Conservation (phyloP, 2,888 invertebrate genomes). For the Coleophora flavipennella region DNA sequence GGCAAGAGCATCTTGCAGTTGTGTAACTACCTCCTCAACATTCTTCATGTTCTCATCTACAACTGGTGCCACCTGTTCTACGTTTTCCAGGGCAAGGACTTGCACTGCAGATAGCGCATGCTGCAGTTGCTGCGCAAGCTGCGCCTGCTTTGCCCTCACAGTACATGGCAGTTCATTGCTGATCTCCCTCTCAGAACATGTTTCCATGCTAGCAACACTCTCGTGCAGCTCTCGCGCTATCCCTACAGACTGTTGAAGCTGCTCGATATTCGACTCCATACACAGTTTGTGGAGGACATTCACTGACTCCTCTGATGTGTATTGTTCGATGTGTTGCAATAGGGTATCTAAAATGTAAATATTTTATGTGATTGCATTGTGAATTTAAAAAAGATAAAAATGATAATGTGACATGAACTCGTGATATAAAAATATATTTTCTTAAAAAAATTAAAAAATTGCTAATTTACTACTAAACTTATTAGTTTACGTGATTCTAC, state of each 20-base stretch:
- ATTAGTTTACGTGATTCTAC: no score
- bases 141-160: neutral
- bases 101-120: conserved; percentile 2
- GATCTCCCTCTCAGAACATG: neutral
- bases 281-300: neutral
- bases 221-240: neutral
- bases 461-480: no score
- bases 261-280: neutral
- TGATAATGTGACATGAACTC: no score
- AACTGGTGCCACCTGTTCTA: neutral
- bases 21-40: neutral
- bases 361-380: neutral
- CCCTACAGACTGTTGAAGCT: neutral
- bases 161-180: neutral
- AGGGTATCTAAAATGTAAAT: conserved; percentile 3
- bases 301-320: neutral
- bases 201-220: neutral
- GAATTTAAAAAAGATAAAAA: no score
- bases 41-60: neutral
- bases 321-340: conserved; percentile 1
- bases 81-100: neutral
- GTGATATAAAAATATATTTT: no score
- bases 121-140: conserved; percentile 3
- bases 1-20: conserved; percentile 4
- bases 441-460: no score